Conservation (phyloP, 2,113 vertebrate species). For the Eubucco bourcierii region DNA sequence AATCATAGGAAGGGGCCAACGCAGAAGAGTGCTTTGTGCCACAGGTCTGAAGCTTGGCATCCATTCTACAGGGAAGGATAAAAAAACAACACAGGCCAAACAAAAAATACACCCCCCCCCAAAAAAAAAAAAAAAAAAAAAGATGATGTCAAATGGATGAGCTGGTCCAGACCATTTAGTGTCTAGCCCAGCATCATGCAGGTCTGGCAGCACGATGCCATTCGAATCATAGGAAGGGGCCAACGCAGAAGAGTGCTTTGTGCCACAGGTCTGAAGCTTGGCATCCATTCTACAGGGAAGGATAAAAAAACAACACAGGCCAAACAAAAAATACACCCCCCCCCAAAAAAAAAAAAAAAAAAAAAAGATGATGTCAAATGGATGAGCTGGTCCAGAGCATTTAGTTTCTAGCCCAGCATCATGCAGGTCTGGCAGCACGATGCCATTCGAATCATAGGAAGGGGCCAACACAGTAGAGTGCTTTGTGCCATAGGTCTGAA, state of each 20-base stretch:
- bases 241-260: conserved; percentile 56
- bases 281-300: conserved; percentile 67
- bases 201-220: conserved; percentile 55
- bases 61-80: conserved; percentile 66
- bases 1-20: conserved; percentile 43
- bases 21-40: conserved; percentile 60
- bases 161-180: conserved; percentile 47
- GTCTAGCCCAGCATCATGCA: conserved; percentile 47
- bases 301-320: neutral
- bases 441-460: conserved; percentile 23
- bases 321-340: too few species aligned
- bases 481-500: conserved; percentile 67
- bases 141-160: conserved; percentile 48
- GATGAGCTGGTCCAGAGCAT: conserved; percentile 47
- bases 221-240: conserved; percentile 34
- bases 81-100: too few species aligned
- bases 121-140: too few species aligned
- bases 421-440: conserved; percentile 50
- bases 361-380: conserved; percentile 33
- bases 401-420: conserved; percentile 55
- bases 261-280: conserved; percentile 68
- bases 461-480: conserved; percentile 55
- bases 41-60: conserved; percentile 69
- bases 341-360: too few species aligned
- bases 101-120: too few species aligned